These are phyloP conservation scores for Eurytoma adleriae DNA, from an alignment of 2,888 invertebrate species.

Conservation along the genomic window DNA sequence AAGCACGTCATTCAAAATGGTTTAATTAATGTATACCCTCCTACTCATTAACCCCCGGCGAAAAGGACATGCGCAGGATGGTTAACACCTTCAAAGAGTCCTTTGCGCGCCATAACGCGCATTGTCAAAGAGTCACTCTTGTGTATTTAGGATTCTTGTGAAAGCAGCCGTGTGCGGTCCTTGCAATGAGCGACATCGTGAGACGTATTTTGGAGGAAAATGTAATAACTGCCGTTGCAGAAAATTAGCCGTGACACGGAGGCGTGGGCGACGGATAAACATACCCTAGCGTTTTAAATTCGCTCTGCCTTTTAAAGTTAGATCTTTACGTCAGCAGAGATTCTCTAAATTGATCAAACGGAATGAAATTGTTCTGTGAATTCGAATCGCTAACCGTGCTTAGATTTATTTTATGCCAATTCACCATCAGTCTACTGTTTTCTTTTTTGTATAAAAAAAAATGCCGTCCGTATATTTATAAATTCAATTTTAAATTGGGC, in stretches of 20 bases:
- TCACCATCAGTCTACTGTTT: too few relatives aligned
- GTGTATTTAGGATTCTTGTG: background rate
- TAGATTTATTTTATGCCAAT: too few relatives aligned
- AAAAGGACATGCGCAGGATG: background rate
- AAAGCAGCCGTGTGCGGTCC: background rate
- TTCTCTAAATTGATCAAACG: too few relatives aligned
- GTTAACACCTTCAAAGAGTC: conserved; percentile 39
- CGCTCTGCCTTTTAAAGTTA: too few relatives aligned
- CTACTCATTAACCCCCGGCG: background rate
- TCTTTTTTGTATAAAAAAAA: too few relatives aligned
- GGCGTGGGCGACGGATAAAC: too few relatives aligned
- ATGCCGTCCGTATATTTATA: too few relatives aligned
- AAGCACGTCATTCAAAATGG: conserved; percentile 10
- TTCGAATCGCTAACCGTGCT: too few relatives aligned
- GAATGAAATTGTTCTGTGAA: too few relatives aligned
- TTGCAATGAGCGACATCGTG: background rate
- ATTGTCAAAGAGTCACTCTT: background rate
- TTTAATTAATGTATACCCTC: conserved; percentile 37
- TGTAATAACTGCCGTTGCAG: background rate
- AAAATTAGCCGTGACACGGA: background rate
- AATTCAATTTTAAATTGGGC: too few relatives aligned
- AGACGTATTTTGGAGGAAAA: background rate
- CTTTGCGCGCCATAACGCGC: conserved; percentile 14
- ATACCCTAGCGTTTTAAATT: too few relatives aligned
- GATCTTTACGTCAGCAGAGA: too few relatives aligned